Evolutionary conservation across 2,797 vertebrate genomes (phyloP).

Genomic region (Carcharodon carcharias): DNA sequence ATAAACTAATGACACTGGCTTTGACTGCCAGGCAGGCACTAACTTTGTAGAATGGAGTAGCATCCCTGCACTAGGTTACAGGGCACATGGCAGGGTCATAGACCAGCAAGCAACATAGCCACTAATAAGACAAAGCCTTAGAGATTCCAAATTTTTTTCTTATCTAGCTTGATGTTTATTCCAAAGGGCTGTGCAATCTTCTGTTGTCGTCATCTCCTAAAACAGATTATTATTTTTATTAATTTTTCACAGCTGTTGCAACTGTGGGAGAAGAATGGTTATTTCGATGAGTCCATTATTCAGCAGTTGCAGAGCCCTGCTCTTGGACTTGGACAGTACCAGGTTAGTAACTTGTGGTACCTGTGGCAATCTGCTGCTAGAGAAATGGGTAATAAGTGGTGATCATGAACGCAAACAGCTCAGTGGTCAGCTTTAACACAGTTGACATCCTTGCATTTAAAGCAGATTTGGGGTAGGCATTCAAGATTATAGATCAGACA

Average conservation of each 20-base stretch:
- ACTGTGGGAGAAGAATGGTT: slow-evolving; percentile 96
- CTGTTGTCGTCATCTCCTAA: not conserved
- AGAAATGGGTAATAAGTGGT: not conserved
- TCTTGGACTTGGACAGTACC: slow-evolving; percentile 91
- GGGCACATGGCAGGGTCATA: not conserved
- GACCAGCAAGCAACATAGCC: not conserved
- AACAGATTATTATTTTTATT: not conserved
- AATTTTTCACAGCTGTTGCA: slow-evolving; percentile 70
- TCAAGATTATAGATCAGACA: not conserved
- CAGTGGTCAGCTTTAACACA: not conserved
- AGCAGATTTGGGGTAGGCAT: not conserved
- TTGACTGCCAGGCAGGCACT: not conserved
- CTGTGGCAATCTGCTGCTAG: too few species aligned
- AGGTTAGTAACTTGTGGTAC: slow-evolving; percentile 60
- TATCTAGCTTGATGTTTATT: not conserved
- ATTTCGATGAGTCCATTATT: slow-evolving; percentile 93
- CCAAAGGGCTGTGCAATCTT: not conserved
- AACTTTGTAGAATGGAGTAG: not conserved
- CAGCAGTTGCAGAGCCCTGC: slow-evolving; percentile 93
- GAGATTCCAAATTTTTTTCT: not conserved
- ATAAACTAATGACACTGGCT: not conserved
- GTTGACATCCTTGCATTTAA: not conserved
- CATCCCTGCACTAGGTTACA: not conserved
- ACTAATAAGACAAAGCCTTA: not conserved
- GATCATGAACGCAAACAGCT: not conserved